These are phyloP conservation scores for Chrysomallon squamiferum DNA, from an alignment of 1,140 invertebrate genomes.

Conservation along the genomic window DNA sequence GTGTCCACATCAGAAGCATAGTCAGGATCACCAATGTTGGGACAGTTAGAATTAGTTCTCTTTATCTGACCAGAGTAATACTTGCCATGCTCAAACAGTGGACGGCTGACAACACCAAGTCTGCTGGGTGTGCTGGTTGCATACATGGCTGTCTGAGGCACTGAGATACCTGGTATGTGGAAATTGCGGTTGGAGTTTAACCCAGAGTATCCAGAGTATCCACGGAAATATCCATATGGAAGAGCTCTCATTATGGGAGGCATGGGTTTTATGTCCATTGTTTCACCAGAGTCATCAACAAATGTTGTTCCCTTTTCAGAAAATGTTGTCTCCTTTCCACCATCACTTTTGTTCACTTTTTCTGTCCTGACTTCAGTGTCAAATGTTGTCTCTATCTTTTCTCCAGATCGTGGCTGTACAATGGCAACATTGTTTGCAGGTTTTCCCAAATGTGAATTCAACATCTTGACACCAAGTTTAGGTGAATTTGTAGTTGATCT, in stretches of 20 bases:
- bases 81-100: slow-evolving; percentile 49
- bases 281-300: slow-evolving; percentile 77
- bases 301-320: slow-evolving; percentile 56
- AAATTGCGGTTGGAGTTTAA: slow-evolving; percentile 41
- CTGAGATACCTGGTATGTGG: slow-evolving; percentile 54
- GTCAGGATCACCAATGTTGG: slow-evolving; percentile 46
- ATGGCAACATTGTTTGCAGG: slow-evolving; percentile 58
- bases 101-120: slow-evolving; percentile 44
- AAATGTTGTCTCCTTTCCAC: slow-evolving; percentile 42
- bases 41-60: slow-evolving; percentile 41
- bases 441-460: slow-evolving; percentile 44
- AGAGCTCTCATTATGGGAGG: slow-evolving; percentile 74
- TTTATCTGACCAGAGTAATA: slow-evolving; percentile 56
- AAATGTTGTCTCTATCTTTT: slow-evolving; percentile 63
- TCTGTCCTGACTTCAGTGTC: slow-evolving; percentile 59
- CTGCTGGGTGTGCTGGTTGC: slow-evolving; percentile 49
- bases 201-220: slow-evolving; percentile 41
- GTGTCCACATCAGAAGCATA: slow-evolving; percentile 60
- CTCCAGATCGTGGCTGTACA: slow-evolving; percentile 54
- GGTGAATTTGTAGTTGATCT: slow-evolving; percentile 46
- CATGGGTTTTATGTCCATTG: slow-evolving; percentile 89
- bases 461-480: slow-evolving; percentile 52
- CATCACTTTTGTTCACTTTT: slow-evolving; percentile 39
- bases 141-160: slow-evolving; percentile 47
- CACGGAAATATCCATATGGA: slow-evolving; percentile 53